Base-by-base conservation (phyloP, 1,140 invertebrate genomes). In the Listronotus oregonensis region DNA sequence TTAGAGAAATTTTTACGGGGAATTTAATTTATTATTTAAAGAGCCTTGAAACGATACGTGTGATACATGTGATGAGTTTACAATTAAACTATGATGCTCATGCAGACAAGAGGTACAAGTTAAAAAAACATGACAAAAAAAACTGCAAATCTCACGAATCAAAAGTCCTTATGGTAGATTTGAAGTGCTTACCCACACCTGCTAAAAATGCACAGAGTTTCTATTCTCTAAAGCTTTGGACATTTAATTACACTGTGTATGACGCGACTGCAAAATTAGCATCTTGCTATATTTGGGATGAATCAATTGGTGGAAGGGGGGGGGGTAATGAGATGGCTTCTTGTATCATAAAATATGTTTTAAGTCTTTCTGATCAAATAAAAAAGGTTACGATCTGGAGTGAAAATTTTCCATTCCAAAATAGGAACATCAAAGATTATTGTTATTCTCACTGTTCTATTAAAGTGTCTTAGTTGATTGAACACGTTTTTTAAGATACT, bases 401-500 rank as follows among this genome's bases (percentile, higher is more conserved):
- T 15, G 40, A 67, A 37, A 64, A 64, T 34, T 37, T 3, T 43
- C 34, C n/a, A 6, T 47, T 0, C 7, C 15, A 63, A 56, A 31
- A 47, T 12, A 37, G 34, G 8, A 37, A 37, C 11, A 3, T 37
- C 34, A 37, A 37, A 37, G 1, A 37, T 37, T 37, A 37, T 37
- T 37, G 34, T 7, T 12, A 37, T 8, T 37, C 8, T 37, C 8
- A 37, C 3, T 3, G 3, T 37, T 37, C 1, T 37, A 7, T 37
- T 8, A 4, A 37, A 5, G 11, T 7, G 3, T 37, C 11, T 4
- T 27, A 32, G 62, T 62, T 39, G 21, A 50, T 69, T 17, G 27
- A 69, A 15, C 64, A 66, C 42, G 65, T 58, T 27, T 66, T 6
- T 17, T 69, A 17, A 55, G 67, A 69, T 52, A 39, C 1, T 39